phyloP scores from a whole-genome alignment of 1,140 invertebrate genomes.

The Lepidurus apus region DNA sequence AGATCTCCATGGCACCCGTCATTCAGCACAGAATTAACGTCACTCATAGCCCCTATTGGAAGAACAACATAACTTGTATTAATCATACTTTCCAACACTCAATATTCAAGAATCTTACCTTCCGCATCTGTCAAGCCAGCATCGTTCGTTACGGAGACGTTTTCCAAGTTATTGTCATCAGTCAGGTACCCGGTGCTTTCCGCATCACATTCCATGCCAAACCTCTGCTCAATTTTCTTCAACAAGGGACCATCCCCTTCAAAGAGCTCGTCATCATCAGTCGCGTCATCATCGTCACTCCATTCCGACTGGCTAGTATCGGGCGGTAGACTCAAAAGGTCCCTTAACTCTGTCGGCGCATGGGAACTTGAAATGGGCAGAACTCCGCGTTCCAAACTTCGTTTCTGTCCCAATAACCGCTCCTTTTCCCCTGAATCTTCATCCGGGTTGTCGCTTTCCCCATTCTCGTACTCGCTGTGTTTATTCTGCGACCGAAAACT shows the following conservation, averaged over 20 bases:
- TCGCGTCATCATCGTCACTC: conserved; percentile 59
- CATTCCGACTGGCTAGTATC: conserved; percentile 67
- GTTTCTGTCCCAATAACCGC: neutral
- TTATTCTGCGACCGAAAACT: conserved; percentile 39
- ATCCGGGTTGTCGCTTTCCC: conserved; percentile 38
- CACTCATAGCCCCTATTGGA: conserved; percentile 61
- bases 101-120: conserved; percentile 46
- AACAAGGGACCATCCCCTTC: conserved; percentile 54
- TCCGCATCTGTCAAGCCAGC: conserved; percentile 78
- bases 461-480: conserved; percentile 43
- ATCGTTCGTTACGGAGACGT: conserved; percentile 74
- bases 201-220: conserved; percentile 28
- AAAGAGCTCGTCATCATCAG: conserved; percentile 41
- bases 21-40: conserved; percentile 76
- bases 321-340: conserved; percentile 27
- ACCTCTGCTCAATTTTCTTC: neutral
- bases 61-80: conserved; percentile 31
- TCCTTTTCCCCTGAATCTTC: conserved; percentile 41
- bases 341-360: neutral
- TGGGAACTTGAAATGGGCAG: neutral
- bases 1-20: conserved; percentile 50
- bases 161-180: conserved; percentile 73
- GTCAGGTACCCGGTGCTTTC: conserved; percentile 74
- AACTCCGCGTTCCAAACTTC: neutral
- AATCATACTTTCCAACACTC: conserved; percentile 10